These are phyloP conservation scores for Deilephila porcellus DNA, from an alignment of 2,888 invertebrate species.

Conservation along the genomic window DNA sequence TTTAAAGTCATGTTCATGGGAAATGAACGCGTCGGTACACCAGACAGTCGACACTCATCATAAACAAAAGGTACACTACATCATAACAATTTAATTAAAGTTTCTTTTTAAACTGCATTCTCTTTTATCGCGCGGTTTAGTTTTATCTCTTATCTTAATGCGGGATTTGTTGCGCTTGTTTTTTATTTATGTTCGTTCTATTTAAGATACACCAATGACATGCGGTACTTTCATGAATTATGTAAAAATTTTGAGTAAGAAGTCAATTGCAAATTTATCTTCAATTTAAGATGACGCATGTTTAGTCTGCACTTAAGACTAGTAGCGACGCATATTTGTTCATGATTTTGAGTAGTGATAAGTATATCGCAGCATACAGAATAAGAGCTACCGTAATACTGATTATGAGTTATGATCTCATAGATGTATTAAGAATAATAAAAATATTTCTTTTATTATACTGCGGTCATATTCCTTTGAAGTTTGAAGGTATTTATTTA, in stretches of 20 bases:
- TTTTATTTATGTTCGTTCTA: constrained; percentile 10
- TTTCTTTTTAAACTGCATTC: constrained; percentile 41
- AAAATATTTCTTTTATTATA: too few relatives aligned
- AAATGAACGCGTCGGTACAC: constrained; percentile 53
- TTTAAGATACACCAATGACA: constrained; percentile 24
- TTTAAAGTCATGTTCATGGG: constrained; percentile 50
- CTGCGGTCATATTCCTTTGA: too few relatives aligned
- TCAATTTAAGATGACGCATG: neutral
- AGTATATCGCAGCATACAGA: neutral
- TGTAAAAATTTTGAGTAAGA: neutral
- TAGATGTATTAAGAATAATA: neutral
- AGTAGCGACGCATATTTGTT: neutral
- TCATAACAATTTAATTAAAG: constrained; percentile 43
- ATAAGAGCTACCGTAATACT: too few relatives aligned
- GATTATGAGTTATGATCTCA: too few relatives aligned
- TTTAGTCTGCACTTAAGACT: neutral
- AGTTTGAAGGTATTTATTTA: too few relatives aligned
- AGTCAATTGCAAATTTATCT: neutral
- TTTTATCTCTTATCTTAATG: constrained; percentile 41
- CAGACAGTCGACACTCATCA: constrained; percentile 41
- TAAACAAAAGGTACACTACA: constrained; percentile 37
- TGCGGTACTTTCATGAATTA: neutral
- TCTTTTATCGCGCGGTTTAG: constrained; percentile 35
- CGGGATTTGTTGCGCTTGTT: constrained; percentile 17
- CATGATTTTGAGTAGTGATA: neutral